Conservation (phyloP, 2,888 invertebrate genomes). For the Xylocampa areola region DNA sequence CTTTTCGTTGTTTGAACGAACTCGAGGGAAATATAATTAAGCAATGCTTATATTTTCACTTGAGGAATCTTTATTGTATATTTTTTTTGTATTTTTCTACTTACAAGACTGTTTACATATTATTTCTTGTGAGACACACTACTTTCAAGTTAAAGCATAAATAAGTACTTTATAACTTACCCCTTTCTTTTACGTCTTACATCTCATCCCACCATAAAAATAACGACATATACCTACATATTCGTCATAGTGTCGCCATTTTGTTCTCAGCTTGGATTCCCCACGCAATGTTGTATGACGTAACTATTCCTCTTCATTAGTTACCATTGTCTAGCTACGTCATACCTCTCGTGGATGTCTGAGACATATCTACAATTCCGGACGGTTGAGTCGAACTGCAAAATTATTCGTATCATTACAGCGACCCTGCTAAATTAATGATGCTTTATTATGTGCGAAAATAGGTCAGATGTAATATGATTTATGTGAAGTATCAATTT, state of each 20-base stretch:
- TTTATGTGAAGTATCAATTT: conserved; percentile 11
- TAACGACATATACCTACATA: conserved; percentile 9
- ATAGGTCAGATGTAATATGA: conserved; percentile 35
- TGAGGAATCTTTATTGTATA: too few relatives aligned
- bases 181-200: conserved; percentile 17
- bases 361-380: conserved; percentile 22
- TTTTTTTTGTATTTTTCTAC: too few relatives aligned
- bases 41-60: too few relatives aligned
- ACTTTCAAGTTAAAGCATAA: too few relatives aligned
- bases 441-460: conserved; percentile 14
- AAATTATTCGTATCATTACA: conserved; percentile 43
- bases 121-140: too few relatives aligned
- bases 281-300: conserved; percentile 21
- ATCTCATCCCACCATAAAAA: conserved; percentile 10
- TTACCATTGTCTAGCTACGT: conserved; percentile 27
- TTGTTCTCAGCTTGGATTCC: conserved; percentile 24
- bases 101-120: too few relatives aligned
- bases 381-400: conserved; percentile 18
- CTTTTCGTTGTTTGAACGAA: background rate
- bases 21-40: background rate
- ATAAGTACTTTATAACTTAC: conserved; percentile 17
- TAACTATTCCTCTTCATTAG: conserved; percentile 40
- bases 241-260: conserved; percentile 27
- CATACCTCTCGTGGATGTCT: conserved; percentile 22
- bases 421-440: conserved; percentile 14